phyloP scores from a whole-genome alignment of 2,888 invertebrate genomes.

The Cephus spinipes region DNA sequence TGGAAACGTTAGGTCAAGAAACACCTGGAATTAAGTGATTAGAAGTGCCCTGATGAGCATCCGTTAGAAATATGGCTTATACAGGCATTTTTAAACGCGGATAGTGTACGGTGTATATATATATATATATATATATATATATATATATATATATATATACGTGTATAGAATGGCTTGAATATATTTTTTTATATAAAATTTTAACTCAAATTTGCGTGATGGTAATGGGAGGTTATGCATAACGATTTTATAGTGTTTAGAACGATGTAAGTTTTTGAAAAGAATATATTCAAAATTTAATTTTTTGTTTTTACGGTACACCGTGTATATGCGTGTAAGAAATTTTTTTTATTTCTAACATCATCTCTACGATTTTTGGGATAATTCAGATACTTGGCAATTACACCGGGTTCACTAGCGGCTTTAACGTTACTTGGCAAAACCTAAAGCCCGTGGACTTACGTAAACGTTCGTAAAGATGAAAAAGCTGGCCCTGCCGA shows the following conservation, averaged over 20 bases:
- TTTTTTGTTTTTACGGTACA: too few species aligned
- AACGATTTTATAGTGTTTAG: too few species aligned
- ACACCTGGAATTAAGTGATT: constrained; percentile 24
- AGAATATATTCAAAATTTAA: too few species aligned
- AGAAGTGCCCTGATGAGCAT: constrained; percentile 19
- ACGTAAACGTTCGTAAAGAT: constrained; percentile 18
- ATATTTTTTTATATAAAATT: too few species aligned
- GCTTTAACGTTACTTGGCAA: background rate
- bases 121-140: too few species aligned
- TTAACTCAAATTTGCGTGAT: too few species aligned
- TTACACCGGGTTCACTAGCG: background rate
- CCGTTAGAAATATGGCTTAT: background rate
- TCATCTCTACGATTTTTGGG: background rate
- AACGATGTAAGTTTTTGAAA: too few species aligned
- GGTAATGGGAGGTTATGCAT: too few species aligned
- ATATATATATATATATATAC: too few species aligned
- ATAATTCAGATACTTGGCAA: background rate
- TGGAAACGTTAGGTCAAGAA: background rate
- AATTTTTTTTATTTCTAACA: background rate
- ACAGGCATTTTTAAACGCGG: background rate
- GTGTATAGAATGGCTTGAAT: too few species aligned
- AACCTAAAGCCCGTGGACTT: constrained; percentile 7
- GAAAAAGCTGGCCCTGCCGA: constrained; percentile 17
- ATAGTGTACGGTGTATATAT: background rate
- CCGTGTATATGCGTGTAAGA: background rate